A percentile compares a stretch with the other conserved stretches of the same genome.
phyloP scores from a whole-genome alignment of 2,797 vertebrate species.

The Nyctalus aviator region DNA sequence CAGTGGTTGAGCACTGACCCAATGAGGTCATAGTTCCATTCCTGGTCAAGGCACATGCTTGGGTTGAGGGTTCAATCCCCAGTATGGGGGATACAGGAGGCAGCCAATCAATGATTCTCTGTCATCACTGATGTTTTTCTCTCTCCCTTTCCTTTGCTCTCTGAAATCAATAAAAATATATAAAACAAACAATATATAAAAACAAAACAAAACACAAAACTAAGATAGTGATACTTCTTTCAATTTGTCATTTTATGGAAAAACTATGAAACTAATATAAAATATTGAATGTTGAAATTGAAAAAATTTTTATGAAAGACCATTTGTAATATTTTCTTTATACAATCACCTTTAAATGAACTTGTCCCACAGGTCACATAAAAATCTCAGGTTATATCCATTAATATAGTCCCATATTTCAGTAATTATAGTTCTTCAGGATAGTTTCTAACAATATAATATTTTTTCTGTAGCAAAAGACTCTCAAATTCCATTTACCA shows the following conservation, averaged over 20 bases:
- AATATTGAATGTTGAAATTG: neutral
- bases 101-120: too few species aligned
- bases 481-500: slow-evolving; percentile 35
- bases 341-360: slow-evolving; percentile 56
- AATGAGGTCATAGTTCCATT: too few species aligned
- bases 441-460: slow-evolving; percentile 56
- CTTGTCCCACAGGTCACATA: neutral
- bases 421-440: slow-evolving; percentile 65
- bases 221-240: slow-evolving; percentile 42
- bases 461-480: slow-evolving; percentile 62
- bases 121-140: too few species aligned
- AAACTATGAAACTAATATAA: neutral
- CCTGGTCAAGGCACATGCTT: too few species aligned
- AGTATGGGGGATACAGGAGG: too few species aligned
- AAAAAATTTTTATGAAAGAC: slow-evolving; percentile 51
- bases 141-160: too few species aligned
- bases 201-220: neutral
- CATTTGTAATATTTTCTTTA: slow-evolving; percentile 62
- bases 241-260: slow-evolving; percentile 35
- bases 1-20: too few species aligned
- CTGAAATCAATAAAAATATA: too few species aligned
- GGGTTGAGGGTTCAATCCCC: too few species aligned
- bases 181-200: neutral
- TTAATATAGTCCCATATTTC: slow-evolving; percentile 2
- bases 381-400: slow-evolving; percentile 64